These are phyloP conservation scores for Syrista parreyssii DNA, from an alignment of 2,888 invertebrate genomes.

Conservation along the genomic window DNA sequence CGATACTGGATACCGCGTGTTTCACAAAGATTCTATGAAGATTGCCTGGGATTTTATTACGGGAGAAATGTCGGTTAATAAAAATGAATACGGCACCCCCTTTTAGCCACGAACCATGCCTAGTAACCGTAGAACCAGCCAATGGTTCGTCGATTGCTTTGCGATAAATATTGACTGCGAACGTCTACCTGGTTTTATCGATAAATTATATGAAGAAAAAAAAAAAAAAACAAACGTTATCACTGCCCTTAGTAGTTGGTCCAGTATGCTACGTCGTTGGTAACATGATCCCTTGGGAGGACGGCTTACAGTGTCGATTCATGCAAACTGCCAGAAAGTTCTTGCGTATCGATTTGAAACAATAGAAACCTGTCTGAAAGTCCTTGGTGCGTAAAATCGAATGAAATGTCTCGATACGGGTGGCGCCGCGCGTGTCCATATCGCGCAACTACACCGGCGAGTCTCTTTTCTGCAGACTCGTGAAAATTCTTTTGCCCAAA, in stretches of 20 bases:
- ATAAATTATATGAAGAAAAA: background rate
- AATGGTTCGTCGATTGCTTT: background rate
- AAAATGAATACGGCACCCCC: conserved; percentile 60
- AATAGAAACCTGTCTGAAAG: conserved; percentile 56
- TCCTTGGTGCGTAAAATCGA: conserved; percentile 58
- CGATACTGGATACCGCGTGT: conserved; percentile 63
- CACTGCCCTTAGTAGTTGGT: background rate
- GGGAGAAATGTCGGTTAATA: conserved; percentile 66
- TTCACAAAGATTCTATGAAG: conserved; percentile 67
- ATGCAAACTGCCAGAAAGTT: conserved; percentile 47
- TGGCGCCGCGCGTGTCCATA: conserved; percentile 45
- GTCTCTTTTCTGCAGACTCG: background rate
- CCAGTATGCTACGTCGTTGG: conserved; percentile 10
- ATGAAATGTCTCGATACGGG: conserved; percentile 56
- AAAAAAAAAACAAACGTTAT: background rate
- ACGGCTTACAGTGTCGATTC: conserved; percentile 46
- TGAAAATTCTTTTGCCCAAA: background rate
- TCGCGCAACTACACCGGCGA: background rate
- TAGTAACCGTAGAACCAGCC: background rate
- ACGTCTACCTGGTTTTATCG: background rate
- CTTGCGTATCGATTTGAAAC: conserved; percentile 52
- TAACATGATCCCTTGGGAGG: conserved; percentile 39
- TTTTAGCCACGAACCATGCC: background rate
- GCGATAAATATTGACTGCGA: background rate
- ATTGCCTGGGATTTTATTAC: conserved; percentile 66